These are phyloP conservation scores for Girardinus metallicus DNA, from an alignment of 2,797 vertebrate genomes.

Conservation along the genomic window DNA sequence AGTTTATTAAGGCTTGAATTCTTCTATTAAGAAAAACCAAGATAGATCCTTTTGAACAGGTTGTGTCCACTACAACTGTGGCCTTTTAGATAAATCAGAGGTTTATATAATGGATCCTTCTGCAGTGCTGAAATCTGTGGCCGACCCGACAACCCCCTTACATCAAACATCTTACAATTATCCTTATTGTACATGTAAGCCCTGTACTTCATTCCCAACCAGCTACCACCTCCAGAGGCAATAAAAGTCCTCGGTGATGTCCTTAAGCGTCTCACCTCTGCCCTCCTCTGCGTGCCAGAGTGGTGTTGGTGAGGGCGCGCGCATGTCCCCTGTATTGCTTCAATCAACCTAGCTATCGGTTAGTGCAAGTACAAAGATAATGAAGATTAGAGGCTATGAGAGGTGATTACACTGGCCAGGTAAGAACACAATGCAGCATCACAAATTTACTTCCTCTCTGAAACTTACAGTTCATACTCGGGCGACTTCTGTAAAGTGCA, in stretches of 20 bases:
- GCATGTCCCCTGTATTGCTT: slow-evolving; percentile 64
- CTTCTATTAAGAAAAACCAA: slow-evolving; percentile 85
- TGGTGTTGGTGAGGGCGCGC: slow-evolving; percentile 45
- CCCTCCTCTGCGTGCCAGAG: slow-evolving; percentile 38
- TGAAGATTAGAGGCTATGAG: slow-evolving; percentile 35
- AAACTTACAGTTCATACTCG: slow-evolving; percentile 23
- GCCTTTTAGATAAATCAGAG: slow-evolving; percentile 77
- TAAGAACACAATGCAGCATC: slow-evolving; percentile 41
- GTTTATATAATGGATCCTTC: slow-evolving; percentile 71
- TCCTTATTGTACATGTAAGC: slow-evolving; percentile 76
- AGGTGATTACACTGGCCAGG: slow-evolving; percentile 53
- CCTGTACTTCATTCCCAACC: slow-evolving; percentile 78
- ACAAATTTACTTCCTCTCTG: slow-evolving; percentile 31
- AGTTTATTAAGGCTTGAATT: slow-evolving; percentile 96
- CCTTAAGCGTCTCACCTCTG: slow-evolving; percentile 40
- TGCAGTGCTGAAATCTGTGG: slow-evolving; percentile 80
- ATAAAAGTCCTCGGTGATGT: slow-evolving; percentile 31
- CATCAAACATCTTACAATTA: slow-evolving; percentile 81
- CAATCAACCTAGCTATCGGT: slow-evolving; percentile 54
- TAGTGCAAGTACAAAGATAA: slow-evolving; percentile 44
- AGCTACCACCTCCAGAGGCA: slow-evolving; percentile 71
- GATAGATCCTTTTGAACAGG: slow-evolving; percentile 80
- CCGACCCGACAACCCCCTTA: slow-evolving; percentile 82
- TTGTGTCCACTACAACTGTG: slow-evolving; percentile 84
- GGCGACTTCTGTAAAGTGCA: slow-evolving; percentile 50